A percentile compares a stretch with the other conserved stretches of the same genome.
These are phyloP conservation scores for Petaurus breviceps DNA, from an alignment of 2,113 vertebrate genomes.

Conservation along the genomic window DNA sequence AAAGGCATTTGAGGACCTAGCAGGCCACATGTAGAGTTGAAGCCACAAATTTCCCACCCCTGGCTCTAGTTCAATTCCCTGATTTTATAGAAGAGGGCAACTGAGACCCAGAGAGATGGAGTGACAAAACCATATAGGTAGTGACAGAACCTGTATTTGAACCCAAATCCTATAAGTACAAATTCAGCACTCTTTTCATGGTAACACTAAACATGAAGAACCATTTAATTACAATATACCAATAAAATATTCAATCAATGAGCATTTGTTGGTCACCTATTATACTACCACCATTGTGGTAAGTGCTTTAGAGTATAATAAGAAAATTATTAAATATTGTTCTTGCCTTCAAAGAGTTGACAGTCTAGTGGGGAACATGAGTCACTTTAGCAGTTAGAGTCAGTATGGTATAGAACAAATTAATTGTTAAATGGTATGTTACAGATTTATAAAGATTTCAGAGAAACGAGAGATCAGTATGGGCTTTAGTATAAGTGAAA, in stretches of 20 bases:
- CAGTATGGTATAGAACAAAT: not conserved
- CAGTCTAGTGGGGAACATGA: not conserved
- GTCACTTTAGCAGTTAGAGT: slow-evolving; percentile 10
- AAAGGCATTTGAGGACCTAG: too few relatives aligned
- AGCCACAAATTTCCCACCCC: too few relatives aligned
- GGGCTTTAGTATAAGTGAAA: not conserved
- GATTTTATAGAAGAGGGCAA: not conserved
- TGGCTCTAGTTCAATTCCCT: not conserved
- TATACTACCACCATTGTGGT: not conserved
- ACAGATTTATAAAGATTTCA: not conserved
- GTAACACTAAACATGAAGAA: not conserved
- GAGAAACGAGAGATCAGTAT: not conserved
- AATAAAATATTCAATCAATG: not conserved
- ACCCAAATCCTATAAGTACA: not conserved
- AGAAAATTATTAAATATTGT: not conserved
- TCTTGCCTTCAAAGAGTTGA: not conserved
- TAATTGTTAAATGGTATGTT: not conserved
- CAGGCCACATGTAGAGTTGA: too few relatives aligned
- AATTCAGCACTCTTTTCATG: not conserved
- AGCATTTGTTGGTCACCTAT: not conserved
- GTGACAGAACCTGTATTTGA: not conserved
- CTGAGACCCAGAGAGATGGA: not conserved
- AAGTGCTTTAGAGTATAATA: not conserved
- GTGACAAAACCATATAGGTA: not conserved
- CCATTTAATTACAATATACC: not conserved